Evolutionary conservation across 1,140 invertebrate species (phyloP), one percentile per base, ranked within the genome.

Genomic region (Achatina immaculata): DNA sequence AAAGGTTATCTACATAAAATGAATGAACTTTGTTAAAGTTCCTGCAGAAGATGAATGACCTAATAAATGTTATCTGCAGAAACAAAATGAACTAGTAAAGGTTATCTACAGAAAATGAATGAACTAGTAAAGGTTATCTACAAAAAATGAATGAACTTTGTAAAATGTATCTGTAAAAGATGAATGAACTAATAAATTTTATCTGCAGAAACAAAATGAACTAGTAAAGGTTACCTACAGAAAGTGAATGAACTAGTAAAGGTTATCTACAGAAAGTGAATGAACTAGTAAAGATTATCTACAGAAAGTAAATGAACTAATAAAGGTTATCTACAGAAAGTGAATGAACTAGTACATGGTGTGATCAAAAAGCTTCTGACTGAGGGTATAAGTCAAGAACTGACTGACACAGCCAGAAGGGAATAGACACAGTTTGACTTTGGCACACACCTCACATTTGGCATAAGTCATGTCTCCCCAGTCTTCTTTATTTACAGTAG

Each of bases 201-300:
- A 82, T 92, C 92, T 71, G 93, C 85, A 91, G 95, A 77, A 95
- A 95, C 86, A 93, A 94, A 86, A 87, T 92, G 81, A 95, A 94
- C 0, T 91, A 95, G 87, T 88, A n/a, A 72, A 62, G 42, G 21
- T 68, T 11, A 45, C 36, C 73, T 28, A 7, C 40, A 31, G 38
- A 38, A 16, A 19, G 28, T 28, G 42, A 65, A 68, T 14, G 11
- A 16, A 14, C 31, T 16, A n/a, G 14, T 34, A 11, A 68, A n/a
- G 9, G 31, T 11, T 14, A 31, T 28, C 65, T 16, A n/a, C 31
- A 14, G 11, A 14, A 14, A 14, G 11, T 11, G 11, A 51, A 14
- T 24, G 48, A 51, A 24, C 48, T 51, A 24, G 11, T 14, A 14
- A 14, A 24, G 48, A 51, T 24, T 51, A 24, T 11, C 48, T 51